Percentiles rank a stretch among this genome's conserved stretches.
Evolutionary conservation across 2,113 vertebrate genomes (phyloP).

Genomic region (Halichoerus grypus): DNA sequence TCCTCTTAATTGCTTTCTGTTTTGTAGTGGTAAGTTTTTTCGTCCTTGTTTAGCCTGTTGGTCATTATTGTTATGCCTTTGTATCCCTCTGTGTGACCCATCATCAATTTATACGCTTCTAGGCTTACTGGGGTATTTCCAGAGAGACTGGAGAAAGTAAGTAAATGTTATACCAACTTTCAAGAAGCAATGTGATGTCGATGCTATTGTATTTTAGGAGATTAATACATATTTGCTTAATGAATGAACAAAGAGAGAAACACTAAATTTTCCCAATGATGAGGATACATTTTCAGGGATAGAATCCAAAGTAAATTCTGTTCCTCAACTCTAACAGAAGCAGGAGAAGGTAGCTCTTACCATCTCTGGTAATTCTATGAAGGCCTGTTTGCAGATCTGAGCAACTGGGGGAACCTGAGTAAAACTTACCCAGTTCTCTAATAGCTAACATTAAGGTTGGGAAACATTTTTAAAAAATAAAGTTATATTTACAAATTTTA

Average conservation of each 20-base stretch:
- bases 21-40: background rate
- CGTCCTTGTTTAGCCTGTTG: background rate
- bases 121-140: background rate
- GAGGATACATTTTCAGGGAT: background rate
- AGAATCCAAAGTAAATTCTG: background rate
- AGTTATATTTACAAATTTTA: background rate
- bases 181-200: background rate
- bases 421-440: background rate
- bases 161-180: background rate
- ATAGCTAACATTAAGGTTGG: background rate
- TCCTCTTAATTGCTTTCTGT: background rate
- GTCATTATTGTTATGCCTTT: background rate
- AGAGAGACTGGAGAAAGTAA: background rate
- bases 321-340: background rate
- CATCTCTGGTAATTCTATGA: background rate
- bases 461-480: background rate
- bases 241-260: background rate
- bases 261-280: background rate
- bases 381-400: background rate
- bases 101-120: background rate
- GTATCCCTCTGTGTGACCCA: background rate
- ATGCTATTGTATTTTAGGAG: background rate
- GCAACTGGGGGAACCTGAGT: background rate
- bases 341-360: background rate
- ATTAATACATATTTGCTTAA: slow-evolving; percentile 23